Evolutionary conservation across 1,140 invertebrate species (phyloP).

Genomic region (Brachionus koreanus): DNA sequence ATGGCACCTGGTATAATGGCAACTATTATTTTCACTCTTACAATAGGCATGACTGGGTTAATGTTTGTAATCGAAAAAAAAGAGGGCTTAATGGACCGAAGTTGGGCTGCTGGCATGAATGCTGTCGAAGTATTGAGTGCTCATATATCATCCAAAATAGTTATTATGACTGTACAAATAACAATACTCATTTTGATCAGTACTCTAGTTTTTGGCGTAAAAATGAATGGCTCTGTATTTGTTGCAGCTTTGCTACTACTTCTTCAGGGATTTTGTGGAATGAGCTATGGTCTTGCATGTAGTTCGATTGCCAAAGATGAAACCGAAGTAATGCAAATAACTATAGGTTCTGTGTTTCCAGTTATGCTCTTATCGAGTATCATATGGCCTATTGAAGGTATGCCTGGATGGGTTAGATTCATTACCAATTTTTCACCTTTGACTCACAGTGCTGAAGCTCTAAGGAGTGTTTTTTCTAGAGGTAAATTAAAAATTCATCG

Average conservation of each 20-base stretch:
- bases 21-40: constrained; percentile 91
- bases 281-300: constrained; percentile 70
- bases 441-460: constrained; percentile 81
- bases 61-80: constrained; percentile 79
- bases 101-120: constrained; percentile 67
- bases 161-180: constrained; percentile 87
- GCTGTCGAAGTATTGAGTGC: constrained; percentile 83
- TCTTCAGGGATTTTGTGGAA: constrained; percentile 76
- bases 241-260: constrained; percentile 73
- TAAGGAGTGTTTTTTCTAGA: constrained; percentile 79
- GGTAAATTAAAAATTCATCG: constrained; percentile 59
- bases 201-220: constrained; percentile 65
- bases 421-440: constrained; percentile 78
- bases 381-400: constrained; percentile 88
- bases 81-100: constrained; percentile 53
- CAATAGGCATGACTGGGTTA: constrained; percentile 85
- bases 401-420: constrained; percentile 76
- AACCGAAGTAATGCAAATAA: constrained; percentile 82
- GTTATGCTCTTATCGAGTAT: constrained; percentile 76
- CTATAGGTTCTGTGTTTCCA: constrained; percentile 85
- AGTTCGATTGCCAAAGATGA: constrained; percentile 63
- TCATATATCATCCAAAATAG: constrained; percentile 84
- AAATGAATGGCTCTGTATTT: constrained; percentile 71
- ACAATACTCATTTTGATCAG: constrained; percentile 76
- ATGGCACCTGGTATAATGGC: constrained; percentile 88